Base-by-base conservation (phyloP, 2,797 vertebrate species). In the Podargus strigoides region DNA sequence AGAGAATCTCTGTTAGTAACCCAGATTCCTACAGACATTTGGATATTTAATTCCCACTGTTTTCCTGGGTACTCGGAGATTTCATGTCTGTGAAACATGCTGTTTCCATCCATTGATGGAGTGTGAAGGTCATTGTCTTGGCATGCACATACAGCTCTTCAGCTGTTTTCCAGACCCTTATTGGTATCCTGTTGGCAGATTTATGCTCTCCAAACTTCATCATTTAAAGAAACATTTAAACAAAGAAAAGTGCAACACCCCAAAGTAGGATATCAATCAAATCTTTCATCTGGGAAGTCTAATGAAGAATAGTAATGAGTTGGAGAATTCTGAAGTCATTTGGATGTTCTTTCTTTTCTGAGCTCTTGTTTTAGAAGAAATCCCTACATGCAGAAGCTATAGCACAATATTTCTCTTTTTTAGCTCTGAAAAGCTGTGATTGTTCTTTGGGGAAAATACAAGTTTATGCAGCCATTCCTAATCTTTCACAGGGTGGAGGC, bases 401-500 rank as follows among this genome's bases (percentile, higher is more conserved):
- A 62, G 70, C 11, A 49, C 22, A 9, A 16, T 39, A 47, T 42
- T 90, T 89, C 2, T 83, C 30, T 72, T 73, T 73, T 80, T 92
- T 91, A 85, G 60, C 30, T 93, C 46, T 73, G 69, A 80, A 77
- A 83, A 41, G 5, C 70, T 93, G 37, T 1, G 4, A 59, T 85
- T 94, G n/a, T 81, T 87, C 90, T 90, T 81, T 64, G 70, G 90
- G 60, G 42, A 95, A 94, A 92, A 67, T 14, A 36, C 12, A 64
- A 42, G 64, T 93, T 96, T 78, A 41, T 90, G 53, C 52, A 69
- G 73, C 30, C 60, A 75, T 79, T 89, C 73, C 59, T 74, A 41
- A 36, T 63, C 44, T 87, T 91, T 90, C 49, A 72, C 32, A n/a
- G 37, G 47, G 18, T 67, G 21, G 27, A 69, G 53, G 36, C 20